phyloP scores from a whole-genome alignment of 2,113 vertebrate species.

The Saguinus midas region DNA sequence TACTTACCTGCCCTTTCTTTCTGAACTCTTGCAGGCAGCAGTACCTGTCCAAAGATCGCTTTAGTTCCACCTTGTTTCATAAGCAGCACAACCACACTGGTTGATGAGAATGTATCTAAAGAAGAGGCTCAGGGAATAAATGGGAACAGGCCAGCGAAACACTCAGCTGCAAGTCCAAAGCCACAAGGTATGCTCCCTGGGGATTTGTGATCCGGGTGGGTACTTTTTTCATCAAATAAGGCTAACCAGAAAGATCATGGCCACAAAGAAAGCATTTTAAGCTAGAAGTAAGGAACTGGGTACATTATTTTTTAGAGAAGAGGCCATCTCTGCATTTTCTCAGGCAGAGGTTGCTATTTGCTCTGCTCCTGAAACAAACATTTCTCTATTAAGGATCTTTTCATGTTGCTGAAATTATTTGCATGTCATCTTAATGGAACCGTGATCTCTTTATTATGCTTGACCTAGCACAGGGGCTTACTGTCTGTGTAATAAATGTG shows the following conservation, averaged over 20 bases:
- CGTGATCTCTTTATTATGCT: neutral
- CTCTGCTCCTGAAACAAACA: neutral
- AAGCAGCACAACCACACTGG: conserved; percentile 68
- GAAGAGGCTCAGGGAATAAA: conserved; percentile 85
- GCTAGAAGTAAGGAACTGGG: neutral
- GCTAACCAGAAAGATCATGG: neutral
- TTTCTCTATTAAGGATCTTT: neutral
- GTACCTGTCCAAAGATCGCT: conserved; percentile 80
- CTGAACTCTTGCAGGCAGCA: conserved; percentile 78
- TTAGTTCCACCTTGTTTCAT: conserved; percentile 55
- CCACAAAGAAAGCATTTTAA: neutral
- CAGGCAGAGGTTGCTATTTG: neutral
- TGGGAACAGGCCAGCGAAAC: conserved; percentile 81
- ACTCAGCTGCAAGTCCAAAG: conserved; percentile 82
- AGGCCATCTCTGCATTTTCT: neutral
- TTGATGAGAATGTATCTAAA: conserved; percentile 72
- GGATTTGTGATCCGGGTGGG: neutral
- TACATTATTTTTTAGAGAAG: neutral
- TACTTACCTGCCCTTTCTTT: neutral
- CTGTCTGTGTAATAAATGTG: neutral
- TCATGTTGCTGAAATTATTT: neutral
- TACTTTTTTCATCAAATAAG: neutral
- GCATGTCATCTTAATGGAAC: neutral
- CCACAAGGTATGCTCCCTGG: conserved; percentile 81
- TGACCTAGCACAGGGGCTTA: neutral